Evolutionary conservation across 2,113 vertebrate species (phyloP), one percentile per base, ranked within the genome.

Genomic region (Cavia porcellus): DNA sequence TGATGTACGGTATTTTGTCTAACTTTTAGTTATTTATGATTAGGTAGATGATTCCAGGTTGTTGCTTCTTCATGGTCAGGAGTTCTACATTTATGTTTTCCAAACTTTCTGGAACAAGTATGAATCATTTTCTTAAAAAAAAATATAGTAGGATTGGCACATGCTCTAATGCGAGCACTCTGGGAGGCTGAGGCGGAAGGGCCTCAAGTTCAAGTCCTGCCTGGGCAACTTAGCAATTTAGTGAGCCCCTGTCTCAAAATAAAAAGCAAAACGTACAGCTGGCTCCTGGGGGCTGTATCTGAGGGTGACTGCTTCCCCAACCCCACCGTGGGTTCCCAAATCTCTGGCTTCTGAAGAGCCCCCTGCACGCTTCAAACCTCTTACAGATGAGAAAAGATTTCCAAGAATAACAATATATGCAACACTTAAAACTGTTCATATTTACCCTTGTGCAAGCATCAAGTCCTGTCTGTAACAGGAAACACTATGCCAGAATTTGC

Each of bases 71-170:
- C 38, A 74, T 32, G 28, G 5, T 2, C 88, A 68, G 52, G 88
- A 91, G 17, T 3, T 57, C 85, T 64, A 45, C 4, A 68, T 81
- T 66, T 84, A 15, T 62, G 32, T 88, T 92, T 94, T 66, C 61
- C 38, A 84, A 85, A 57, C 55, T 85, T 94, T 84, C 32, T 64
- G 83, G 74, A 89, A 30, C 7, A 92, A 85, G 11, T 85, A 81
- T 55, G 91, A 79, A 70, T 74, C 3, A n/a, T 74, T 89, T 86
- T 80, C 28, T 7, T n/a, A 38, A 79, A 72, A 83, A 25, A 87
- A 47, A 57, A 72, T 59, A 22, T 10, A 10, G 17, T 50, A 3
- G 19, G 30, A 24, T 45, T 47, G 42, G 42, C 74, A 47, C 2
- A 47, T 7, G 11, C 10, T 14, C 2, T 77, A 77, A 77, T 30